Evolutionary conservation across 53 echinoderm and acorn worm genomes (phyloP).

Genomic region (Holothuria scabra): DNA sequence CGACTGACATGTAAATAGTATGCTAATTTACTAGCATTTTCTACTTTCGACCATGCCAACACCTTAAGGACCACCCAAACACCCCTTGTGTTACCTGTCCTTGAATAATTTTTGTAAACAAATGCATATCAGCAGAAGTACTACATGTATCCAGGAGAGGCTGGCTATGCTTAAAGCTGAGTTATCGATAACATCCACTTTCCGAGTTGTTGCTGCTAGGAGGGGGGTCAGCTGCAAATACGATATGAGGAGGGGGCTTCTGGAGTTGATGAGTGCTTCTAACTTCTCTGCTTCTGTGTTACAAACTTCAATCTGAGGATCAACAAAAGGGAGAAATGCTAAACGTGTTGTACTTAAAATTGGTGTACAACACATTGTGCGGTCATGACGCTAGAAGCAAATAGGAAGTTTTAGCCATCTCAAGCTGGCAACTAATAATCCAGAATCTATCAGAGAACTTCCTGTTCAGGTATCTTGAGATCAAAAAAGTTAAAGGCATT

Average conservation of each 20-base stretch:
- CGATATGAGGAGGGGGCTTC: constrained; percentile 79
- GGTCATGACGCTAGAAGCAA: no score
- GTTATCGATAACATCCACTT: constrained; percentile 48
- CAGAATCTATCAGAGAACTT: no score
- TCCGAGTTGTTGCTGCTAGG: constrained; percentile 71
- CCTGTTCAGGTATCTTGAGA: no score
- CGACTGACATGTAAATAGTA: no score
- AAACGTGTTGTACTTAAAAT: no score
- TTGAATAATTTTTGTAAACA: constrained; percentile 28
- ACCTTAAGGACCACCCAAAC: neutral
- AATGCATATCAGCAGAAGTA: neutral
- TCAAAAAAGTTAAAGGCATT: no score
- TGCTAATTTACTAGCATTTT: no score
- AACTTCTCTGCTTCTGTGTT: constrained; percentile 89
- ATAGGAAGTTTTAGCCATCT: no score
- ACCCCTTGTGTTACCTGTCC: constrained; percentile 35
- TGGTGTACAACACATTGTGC: no score
- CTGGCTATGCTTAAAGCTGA: neutral
- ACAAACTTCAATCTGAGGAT: constrained; percentile 83
- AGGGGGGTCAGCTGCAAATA: constrained; percentile 80
- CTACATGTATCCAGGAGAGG: neutral
- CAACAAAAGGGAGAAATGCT: no score
- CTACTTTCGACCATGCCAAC: constrained; percentile 1
- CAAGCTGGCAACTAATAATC: no score
- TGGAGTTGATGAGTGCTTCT: constrained; percentile 84